Evolutionary conservation across 1,140 invertebrate species (phyloP), one percentile per base, ranked within the genome.

Genomic region (Brachionus rubens): DNA sequence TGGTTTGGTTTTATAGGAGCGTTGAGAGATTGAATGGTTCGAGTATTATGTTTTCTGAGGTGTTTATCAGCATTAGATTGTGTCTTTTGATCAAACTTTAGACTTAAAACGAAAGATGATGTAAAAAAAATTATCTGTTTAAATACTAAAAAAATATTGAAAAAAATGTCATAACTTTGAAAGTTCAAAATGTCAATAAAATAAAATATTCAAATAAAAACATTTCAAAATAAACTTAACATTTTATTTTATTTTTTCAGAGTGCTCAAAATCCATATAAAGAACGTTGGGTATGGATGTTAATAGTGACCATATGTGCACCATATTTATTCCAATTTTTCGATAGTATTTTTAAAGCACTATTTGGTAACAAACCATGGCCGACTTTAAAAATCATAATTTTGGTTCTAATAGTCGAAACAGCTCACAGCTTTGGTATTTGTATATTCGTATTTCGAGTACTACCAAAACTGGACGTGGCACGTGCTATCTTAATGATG

Each of bases 401-500:
- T 1, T 72, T 78, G 83, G 83, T 84, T 6, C 77, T 85, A 6
- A 54, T 92, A 12, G 90, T 93, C 81, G 94, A 97, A 85, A 90
- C 91, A 0, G 85, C 92, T 10, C 93, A 96, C 81, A 90, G 91
- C 0, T 85, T 93, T 54, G 95, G 95, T 1, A 82, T 95, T 36
- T 90, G 90, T 2, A 81, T 96, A 21, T 85, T 97, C 77, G 89
- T 94, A 77, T 93, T 94, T 80, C 88, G 90, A 30, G 89, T 97
- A 40, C 86, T 97, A 4, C 94, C 95, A 0, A 90, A 93, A 80
- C 82, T 96, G 36, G 92, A 97, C 83, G 92, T 93, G 24, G 89
- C 96, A 40, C 91, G 93, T 84, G 93, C 91, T 2, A 90, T 92
- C 9, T 93, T 96, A 91, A 85, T 96, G 28, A 94, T 94, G 6